Percentiles rank a stretch among this genome's conserved stretches.
Conservation (phyloP, 2,113 vertebrate genomes). For the Tetrao urogallus region DNA sequence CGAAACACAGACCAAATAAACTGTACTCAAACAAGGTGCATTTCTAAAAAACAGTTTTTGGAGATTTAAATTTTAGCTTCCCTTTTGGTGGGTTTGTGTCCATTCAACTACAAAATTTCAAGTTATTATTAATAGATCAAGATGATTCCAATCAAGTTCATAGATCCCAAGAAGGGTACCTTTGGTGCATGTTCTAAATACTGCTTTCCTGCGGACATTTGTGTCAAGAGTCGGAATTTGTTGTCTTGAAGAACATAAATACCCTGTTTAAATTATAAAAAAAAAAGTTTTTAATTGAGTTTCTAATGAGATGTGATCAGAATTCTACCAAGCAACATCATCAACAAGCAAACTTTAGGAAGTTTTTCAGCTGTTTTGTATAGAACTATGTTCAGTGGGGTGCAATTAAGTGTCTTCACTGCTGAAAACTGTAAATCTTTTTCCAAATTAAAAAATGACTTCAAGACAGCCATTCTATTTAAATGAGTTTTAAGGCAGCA, state of each 20-base stretch:
- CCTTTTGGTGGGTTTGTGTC: not conserved
- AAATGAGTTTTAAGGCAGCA: not conserved
- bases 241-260: slow-evolving; percentile 98
- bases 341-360: not conserved
- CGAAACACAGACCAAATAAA: not conserved
- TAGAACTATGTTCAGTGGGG: not conserved
- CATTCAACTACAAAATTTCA: not conserved
- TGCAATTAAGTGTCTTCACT: not conserved
- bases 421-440: not conserved
- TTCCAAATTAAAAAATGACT: not conserved
- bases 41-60: not conserved
- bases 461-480: not conserved
- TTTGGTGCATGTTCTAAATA: slow-evolving; percentile 94
- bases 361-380: not conserved
- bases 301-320: not conserved
- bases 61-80: not conserved
- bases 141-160: not conserved
- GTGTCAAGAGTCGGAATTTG: slow-evolving; percentile 90
- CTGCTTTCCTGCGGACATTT: slow-evolving; percentile 93
- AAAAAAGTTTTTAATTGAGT: not conserved
- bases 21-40: not conserved
- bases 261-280: slow-evolving; percentile 79
- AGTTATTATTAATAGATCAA: not conserved
- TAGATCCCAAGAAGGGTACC: slow-evolving; percentile 71
- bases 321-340: not conserved